Evolutionary conservation across 2,797 vertebrate species (phyloP).

Genomic region (Oreortyx pictus): DNA sequence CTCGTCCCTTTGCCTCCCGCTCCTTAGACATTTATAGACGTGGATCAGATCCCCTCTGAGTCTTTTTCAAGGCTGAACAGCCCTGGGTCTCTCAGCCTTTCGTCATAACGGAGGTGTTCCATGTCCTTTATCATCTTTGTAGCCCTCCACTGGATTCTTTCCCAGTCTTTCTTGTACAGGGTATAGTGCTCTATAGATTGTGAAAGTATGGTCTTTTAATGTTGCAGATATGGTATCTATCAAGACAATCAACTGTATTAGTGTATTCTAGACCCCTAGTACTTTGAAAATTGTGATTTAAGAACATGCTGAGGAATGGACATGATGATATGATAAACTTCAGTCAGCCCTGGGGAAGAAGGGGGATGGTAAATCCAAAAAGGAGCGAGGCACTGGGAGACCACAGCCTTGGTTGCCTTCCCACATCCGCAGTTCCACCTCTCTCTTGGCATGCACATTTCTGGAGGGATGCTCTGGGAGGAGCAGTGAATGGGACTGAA

Average conservation of each 20-base stretch:
- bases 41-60: no score
- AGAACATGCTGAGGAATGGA: neutral
- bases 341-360: neutral
- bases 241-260: neutral
- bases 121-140: no score
- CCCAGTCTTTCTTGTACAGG: no score
- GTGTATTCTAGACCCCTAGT: neutral
- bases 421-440: no score
- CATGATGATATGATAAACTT: neutral
- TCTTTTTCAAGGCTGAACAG: no score
- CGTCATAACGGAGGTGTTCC: no score
- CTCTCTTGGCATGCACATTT: neutral
- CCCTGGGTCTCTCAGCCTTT: no score
- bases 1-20: no score
- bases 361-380: neutral
- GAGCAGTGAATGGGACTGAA: neutral
- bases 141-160: no score
- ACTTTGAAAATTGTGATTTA: neutral
- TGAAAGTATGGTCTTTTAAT: neutral
- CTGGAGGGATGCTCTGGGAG: neutral
- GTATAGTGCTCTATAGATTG: neutral
- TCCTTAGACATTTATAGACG: no score
- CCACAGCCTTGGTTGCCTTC: fast-evolving
- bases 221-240: neutral
- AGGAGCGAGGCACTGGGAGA: neutral